These are phyloP conservation scores for Holothuria leucospilota DNA, from an alignment of 53 echinoderm and acorn worm species.

Conservation along the genomic window DNA sequence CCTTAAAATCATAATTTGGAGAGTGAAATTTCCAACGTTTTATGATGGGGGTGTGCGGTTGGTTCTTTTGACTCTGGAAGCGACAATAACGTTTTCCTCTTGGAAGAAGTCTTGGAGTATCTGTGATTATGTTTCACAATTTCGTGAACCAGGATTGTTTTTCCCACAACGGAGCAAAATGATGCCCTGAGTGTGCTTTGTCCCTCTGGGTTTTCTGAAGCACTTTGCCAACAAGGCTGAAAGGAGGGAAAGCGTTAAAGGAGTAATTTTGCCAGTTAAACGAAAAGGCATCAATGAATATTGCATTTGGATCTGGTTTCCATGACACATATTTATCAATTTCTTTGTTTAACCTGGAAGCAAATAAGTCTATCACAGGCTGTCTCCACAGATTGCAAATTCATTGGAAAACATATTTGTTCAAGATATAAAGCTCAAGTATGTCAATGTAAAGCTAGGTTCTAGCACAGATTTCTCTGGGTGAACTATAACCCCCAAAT, in stretches of 20 bases:
- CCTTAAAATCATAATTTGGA: too few relatives aligned
- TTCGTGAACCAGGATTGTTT: too few relatives aligned
- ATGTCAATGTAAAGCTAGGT: not conserved
- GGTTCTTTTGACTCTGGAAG: not conserved
- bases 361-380: too few relatives aligned
- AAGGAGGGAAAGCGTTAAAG: constrained; percentile 30
- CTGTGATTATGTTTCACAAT: too few relatives aligned
- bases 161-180: not conserved
- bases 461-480: constrained; percentile 37
- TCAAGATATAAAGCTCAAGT: constrained; percentile 45
- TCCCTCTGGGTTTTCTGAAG: not conserved
- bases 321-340: too few relatives aligned
- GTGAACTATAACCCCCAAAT: constrained; percentile 52
- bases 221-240: constrained; percentile 9
- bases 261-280: too few relatives aligned
- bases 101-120: constrained; percentile 1
- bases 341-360: too few relatives aligned
- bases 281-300: not conserved
- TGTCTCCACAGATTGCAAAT: too few relatives aligned
- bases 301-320: constrained; percentile 60
- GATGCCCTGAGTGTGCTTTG: not conserved
- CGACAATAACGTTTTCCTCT: not conserved
- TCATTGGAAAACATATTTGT: not conserved
- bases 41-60: not conserved
- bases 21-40: too few relatives aligned